These are phyloP conservation scores for Netelia inedita DNA, from an alignment of 2,888 invertebrate species.

Conservation along the genomic window DNA sequence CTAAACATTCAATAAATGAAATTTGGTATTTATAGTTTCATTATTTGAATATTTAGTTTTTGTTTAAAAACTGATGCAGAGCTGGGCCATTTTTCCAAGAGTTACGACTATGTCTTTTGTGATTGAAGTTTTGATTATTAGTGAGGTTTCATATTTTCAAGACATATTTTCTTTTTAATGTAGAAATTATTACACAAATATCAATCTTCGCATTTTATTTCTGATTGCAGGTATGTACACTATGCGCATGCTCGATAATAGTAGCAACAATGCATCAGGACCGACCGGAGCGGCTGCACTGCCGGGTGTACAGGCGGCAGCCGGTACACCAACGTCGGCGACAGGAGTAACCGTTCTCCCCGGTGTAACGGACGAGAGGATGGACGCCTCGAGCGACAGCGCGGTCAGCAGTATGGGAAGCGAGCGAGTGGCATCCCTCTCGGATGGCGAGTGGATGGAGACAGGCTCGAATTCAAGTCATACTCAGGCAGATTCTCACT, in stretches of 20 bases:
- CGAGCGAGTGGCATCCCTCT: slow-evolving; percentile 94
- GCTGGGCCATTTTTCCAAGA: no score
- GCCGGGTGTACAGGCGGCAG: slow-evolving; percentile 81
- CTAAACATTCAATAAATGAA: no score
- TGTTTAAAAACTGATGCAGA: no score
- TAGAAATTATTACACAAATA: no score
- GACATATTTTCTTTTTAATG: no score
- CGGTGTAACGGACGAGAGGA: slow-evolving; percentile 87
- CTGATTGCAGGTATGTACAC: slow-evolving; percentile 92
- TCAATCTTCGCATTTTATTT: background rate
- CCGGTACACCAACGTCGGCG: slow-evolving; percentile 83
- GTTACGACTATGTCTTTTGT: no score
- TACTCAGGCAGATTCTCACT: slow-evolving; percentile 87
- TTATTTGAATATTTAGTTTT: background rate
- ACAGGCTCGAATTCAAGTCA: slow-evolving; percentile 93
- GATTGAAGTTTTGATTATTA: no score
- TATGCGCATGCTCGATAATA: slow-evolving; percentile 93
- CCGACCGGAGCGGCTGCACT: slow-evolving; percentile 80
- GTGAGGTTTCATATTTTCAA: no score
- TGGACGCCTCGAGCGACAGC: slow-evolving; percentile 95
- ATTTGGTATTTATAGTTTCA: background rate
- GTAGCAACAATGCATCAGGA: slow-evolving; percentile 81
- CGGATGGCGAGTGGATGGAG: slow-evolving; percentile 97
- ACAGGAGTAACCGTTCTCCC: slow-evolving; percentile 82
- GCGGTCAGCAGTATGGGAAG: slow-evolving; percentile 97